These are phyloP conservation scores for Porites divaricata DNA, from an alignment of 92 coral and sea anemone genomes.

Conservation along the genomic window DNA sequence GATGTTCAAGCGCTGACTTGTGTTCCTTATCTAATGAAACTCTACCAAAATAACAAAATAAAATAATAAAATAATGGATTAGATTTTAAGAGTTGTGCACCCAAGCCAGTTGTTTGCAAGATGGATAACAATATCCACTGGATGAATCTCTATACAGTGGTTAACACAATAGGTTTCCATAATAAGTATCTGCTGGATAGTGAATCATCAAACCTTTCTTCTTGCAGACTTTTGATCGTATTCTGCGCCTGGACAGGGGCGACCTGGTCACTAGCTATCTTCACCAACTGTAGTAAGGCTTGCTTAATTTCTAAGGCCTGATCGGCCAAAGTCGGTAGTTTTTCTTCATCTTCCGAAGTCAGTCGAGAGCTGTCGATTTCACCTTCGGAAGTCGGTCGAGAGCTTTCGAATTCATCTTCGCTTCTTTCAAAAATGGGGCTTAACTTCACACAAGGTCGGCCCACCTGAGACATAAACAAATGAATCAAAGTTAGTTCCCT, in stretches of 20 bases:
- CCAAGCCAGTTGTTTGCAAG: too few relatives aligned
- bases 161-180: too few relatives aligned
- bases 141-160: too few relatives aligned
- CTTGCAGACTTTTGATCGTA: conserved; percentile 55
- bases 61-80: too few relatives aligned
- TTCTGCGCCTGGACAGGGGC: conserved; percentile 66
- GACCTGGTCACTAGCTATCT: conserved; percentile 63
- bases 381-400: conserved; percentile 1
- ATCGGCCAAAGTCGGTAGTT: conserved; percentile 66
- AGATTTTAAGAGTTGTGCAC: too few relatives aligned
- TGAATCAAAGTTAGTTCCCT: too few relatives aligned
- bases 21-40: conserved; percentile 32
- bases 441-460: background rate
- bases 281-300: conserved; percentile 68
- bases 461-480: conserved; percentile 5
- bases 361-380: too few relatives aligned
- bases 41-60: conserved; percentile 17
- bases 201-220: conserved; percentile 78
- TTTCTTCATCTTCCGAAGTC: too few relatives aligned
- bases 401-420: background rate
- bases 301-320: conserved; percentile 77
- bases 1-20: conserved; percentile 38
- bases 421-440: conserved; percentile 38
- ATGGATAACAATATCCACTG: too few relatives aligned
- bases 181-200: too few relatives aligned